Conservation (phyloP, 2,113 vertebrate species). For the Catharus fuscescens region DNA sequence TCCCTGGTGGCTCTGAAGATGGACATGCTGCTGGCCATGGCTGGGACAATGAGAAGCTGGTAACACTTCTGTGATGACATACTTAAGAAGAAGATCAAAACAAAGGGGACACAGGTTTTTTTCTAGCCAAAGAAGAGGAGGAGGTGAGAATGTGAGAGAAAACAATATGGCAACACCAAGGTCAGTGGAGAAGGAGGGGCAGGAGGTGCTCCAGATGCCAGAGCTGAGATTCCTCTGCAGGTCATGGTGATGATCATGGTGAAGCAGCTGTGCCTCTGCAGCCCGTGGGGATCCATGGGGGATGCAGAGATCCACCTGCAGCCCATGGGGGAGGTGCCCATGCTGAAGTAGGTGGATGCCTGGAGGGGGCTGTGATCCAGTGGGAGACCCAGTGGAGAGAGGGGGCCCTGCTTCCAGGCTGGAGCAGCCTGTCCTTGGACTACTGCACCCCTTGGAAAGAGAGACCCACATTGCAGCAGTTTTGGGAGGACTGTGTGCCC, state of each 20-base stretch:
- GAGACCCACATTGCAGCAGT: not conserved
- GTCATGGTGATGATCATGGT: not conserved
- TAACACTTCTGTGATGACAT: no score
- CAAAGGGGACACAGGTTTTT: rapidly evolving
- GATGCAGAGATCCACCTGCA: not conserved
- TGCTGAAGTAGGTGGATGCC: rapidly evolving
- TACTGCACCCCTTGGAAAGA: not conserved
- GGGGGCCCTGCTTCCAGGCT: not conserved
- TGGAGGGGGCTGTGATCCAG: not conserved
- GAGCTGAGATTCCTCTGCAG: not conserved
- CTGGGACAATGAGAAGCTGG: not conserved
- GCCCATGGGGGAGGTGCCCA: not conserved
- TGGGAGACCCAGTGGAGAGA: not conserved
- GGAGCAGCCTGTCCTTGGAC: not conserved
- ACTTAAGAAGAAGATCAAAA: not conserved
- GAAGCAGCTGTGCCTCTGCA: not conserved
- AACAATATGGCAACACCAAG: not conserved
- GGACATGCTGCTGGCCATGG: not conserved
- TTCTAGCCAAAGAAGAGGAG: not conserved
- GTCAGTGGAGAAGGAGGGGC: no score
- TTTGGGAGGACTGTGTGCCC: no score
- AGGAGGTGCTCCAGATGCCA: rapidly evolving
- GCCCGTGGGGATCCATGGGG: no score
- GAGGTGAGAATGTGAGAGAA: not conserved
- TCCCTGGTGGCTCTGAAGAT: no score